Evolutionary conservation across 2,113 vertebrate species (phyloP).

Genomic region (Boulengeromyrus knoepffleri): DNA sequence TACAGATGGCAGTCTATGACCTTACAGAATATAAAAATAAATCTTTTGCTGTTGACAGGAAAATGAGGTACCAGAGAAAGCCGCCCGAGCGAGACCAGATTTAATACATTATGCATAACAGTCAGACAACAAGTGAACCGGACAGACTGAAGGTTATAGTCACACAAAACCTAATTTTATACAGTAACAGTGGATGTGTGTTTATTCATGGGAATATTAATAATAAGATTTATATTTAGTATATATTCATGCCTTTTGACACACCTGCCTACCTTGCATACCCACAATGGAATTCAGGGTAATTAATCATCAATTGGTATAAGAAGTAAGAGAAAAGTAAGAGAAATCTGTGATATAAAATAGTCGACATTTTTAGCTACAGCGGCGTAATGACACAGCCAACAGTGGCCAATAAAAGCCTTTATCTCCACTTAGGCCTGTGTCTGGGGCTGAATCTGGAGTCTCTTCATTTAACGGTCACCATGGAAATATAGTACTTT

Average conservation of each 20-base stretch:
- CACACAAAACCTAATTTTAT: not conserved
- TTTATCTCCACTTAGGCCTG: not conserved
- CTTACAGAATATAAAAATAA: not conserved
- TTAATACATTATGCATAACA: constrained; percentile 7
- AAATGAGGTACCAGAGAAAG: not conserved
- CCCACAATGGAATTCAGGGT: not conserved
- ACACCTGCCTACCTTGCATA: not conserved
- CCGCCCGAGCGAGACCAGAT: not conserved
- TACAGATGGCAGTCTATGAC: not conserved
- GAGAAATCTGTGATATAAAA: not conserved
- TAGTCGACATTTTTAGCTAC: not conserved
- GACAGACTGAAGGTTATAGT: not conserved
- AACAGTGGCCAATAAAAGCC: not conserved
- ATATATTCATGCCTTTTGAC: not conserved
- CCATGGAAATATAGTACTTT: not conserved
- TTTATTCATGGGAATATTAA: not conserved
- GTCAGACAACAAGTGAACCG: not conserved
- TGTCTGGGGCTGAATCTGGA: not conserved
- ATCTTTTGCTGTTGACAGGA: not conserved
- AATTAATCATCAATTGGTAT: not conserved
- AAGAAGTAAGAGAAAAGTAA: not conserved
- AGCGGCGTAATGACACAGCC: not conserved
- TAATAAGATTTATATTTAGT: not conserved
- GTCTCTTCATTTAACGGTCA: not conserved
- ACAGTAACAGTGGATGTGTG: not conserved